Conservation (phyloP, 2,113 vertebrate species). For the Notothenia rossii region DNA sequence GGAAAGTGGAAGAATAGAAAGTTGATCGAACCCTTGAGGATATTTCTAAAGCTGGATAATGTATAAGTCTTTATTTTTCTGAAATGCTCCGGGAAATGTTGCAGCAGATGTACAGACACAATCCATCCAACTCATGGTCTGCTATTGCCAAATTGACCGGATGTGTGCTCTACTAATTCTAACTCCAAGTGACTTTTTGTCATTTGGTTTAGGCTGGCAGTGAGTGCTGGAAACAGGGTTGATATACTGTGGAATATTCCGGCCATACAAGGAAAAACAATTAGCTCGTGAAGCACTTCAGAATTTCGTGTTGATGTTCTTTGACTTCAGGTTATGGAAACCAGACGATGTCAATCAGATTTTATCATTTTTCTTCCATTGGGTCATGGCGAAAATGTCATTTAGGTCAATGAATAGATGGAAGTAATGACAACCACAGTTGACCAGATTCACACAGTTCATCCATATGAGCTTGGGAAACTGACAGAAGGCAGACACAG, state of each 20-base stretch:
- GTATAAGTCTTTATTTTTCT: not conserved
- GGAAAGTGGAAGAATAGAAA: not conserved
- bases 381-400: not conserved
- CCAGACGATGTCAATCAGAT: not conserved
- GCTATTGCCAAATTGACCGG: not conserved
- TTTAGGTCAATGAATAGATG: not conserved
- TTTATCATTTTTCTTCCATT: not conserved
- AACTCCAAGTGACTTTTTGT: too few relatives aligned
- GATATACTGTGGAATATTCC: not conserved
- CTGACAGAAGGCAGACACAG: conserved; percentile 16
- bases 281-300: not conserved
- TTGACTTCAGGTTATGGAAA: not conserved
- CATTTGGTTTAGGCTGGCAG: too few relatives aligned
- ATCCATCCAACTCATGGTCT: not conserved
- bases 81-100: not conserved
- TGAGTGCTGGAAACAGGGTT: too few relatives aligned
- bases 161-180: too few relatives aligned
- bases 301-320: not conserved
- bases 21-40: too few relatives aligned
- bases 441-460: not conserved
- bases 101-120: not conserved
- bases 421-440: not conserved
- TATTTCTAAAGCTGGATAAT: not conserved
- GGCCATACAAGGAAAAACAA: not conserved
- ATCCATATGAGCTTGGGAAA: not conserved